Evolutionary conservation across 2,797 vertebrate species (phyloP).

Genomic region (Pteronotus mesoamericanus): DNA sequence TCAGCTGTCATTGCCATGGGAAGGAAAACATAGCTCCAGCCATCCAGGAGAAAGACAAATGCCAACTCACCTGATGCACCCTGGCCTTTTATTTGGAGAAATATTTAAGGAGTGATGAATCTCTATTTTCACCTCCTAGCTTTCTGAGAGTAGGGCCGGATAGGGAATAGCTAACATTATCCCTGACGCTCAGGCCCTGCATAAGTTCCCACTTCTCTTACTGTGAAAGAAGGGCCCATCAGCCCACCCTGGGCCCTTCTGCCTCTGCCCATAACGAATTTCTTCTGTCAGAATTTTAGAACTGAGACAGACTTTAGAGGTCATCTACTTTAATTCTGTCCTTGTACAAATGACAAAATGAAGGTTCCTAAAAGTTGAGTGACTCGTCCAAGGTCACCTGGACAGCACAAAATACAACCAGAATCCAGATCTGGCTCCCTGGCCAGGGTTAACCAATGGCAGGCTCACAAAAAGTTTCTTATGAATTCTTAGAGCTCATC

Average conservation of each 20-base stretch:
- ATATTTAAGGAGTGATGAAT: neutral
- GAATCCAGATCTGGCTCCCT: neutral
- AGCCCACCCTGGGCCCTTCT: neutral
- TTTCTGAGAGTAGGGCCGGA: neutral
- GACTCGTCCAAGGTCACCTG: neutral
- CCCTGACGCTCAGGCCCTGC: too few relatives aligned
- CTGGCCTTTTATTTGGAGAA: neutral
- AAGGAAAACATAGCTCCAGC: constrained; percentile 12
- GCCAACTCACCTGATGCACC: neutral
- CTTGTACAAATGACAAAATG: neutral
- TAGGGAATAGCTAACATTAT: neutral
- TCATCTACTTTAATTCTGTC: neutral
- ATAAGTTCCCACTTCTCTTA: neutral
- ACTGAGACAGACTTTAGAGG: neutral
- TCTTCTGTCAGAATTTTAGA: neutral
- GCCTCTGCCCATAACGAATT: neutral
- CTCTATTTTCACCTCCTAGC: neutral
- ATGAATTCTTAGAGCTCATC: neutral
- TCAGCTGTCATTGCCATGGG: constrained; percentile 29
- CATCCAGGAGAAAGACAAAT: neutral
- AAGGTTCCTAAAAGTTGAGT: neutral
- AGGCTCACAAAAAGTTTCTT: neutral
- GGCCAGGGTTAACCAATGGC: neutral
- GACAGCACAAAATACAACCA: neutral
- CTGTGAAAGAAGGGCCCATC: neutral